These are phyloP conservation scores for Ctenodactylus gundi DNA, from an alignment of 2,113 vertebrate species.

Conservation along the genomic window DNA sequence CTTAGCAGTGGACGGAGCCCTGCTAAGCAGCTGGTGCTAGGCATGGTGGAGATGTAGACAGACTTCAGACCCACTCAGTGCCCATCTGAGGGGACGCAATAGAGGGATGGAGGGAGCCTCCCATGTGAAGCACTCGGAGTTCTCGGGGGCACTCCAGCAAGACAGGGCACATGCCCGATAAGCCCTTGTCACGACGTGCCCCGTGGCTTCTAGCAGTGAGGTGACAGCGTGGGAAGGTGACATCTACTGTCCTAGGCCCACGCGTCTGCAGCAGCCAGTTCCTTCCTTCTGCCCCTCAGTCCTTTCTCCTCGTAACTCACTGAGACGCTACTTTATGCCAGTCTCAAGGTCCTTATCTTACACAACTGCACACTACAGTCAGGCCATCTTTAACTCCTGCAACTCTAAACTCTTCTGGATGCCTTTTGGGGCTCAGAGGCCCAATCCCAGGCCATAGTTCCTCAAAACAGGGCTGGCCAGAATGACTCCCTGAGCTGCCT, in stretches of 20 bases:
- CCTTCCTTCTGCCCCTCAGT: neutral
- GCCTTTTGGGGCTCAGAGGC: neutral
- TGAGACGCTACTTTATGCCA: neutral
- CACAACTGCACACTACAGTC: neutral
- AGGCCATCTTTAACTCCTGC: neutral
- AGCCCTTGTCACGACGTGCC: neutral
- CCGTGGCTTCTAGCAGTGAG: neutral
- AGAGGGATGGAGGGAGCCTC: no score
- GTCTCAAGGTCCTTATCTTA: neutral
- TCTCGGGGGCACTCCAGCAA: neutral
- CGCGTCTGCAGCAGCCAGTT: neutral
- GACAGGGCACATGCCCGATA: neutral
- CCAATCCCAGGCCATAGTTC: neutral
- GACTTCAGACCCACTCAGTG: neutral
- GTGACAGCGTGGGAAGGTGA: neutral
- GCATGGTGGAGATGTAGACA: neutral
- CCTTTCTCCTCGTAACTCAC: neutral
- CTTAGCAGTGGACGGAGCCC: neutral
- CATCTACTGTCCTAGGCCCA: neutral
- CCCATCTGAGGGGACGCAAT: neutral
- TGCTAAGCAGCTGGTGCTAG: neutral
- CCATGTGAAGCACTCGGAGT: neutral
- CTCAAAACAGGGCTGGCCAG: neutral
- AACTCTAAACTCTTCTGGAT: neutral
- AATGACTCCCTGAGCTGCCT: neutral